Percentiles rank a stretch among this genome's conserved stretches.
Conservation (phyloP, 2,888 invertebrate species). For the Macaria liturata region DNA sequence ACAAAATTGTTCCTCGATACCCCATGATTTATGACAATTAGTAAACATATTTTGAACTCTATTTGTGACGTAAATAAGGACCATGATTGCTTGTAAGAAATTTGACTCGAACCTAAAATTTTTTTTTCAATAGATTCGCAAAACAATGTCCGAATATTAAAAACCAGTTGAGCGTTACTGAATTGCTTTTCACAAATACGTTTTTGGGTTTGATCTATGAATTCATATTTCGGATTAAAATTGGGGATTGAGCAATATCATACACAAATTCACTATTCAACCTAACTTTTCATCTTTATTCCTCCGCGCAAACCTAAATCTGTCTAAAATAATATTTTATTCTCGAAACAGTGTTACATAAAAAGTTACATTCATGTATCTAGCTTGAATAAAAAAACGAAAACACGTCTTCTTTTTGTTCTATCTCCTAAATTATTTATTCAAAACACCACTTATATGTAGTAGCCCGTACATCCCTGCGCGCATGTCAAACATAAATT, state of each 20-base stretch:
- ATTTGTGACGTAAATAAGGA: slow-evolving; percentile 5
- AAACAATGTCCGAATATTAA: slow-evolving; percentile 76
- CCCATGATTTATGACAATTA: slow-evolving; percentile 6
- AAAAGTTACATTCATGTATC: too few relatives aligned
- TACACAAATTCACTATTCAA: too few relatives aligned
- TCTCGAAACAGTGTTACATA: too few relatives aligned
- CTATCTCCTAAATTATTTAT: slow-evolving; percentile 25
- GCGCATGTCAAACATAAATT: slow-evolving; percentile 72
- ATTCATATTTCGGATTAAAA: too few relatives aligned
- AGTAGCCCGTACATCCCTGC: slow-evolving; percentile 42
- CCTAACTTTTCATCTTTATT: too few relatives aligned
- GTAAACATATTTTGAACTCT: slow-evolving; percentile 37
- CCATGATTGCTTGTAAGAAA: too few relatives aligned
- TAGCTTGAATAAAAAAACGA: slow-evolving; percentile 3
- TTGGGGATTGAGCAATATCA: too few relatives aligned
- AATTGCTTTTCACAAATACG: slow-evolving; percentile 67
- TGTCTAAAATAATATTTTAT: too few relatives aligned
- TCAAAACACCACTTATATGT: slow-evolving; percentile 36
- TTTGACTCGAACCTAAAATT: too few relatives aligned
- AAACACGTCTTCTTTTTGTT: slow-evolving; percentile 12
- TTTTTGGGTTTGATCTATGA: too few relatives aligned
- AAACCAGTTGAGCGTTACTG: slow-evolving; percentile 77
- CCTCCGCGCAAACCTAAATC: too few relatives aligned
- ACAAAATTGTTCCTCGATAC: slow-evolving; percentile 46
- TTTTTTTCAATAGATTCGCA: slow-evolving; percentile 51